Evolutionary conservation across 2,797 vertebrate genomes (phyloP), one percentile per base, ranked within the genome.

Genomic region (Yasuhikotakia modesta): DNA sequence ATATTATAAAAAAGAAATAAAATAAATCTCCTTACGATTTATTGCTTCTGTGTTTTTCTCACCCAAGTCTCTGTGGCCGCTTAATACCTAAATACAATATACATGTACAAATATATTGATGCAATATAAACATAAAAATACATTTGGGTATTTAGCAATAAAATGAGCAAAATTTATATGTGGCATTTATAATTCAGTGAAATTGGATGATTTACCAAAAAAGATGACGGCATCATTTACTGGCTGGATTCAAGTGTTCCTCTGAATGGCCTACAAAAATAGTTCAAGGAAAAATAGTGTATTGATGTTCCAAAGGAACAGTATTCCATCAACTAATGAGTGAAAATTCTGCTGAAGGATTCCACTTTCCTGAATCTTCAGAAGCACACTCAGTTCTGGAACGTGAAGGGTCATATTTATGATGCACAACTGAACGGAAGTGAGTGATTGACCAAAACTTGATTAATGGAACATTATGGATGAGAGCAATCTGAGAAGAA

Each of bases 351-450:
- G 17, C 17, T 63, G 27, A n/a, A 35, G 60, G 35, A 63, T 63
- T 32, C 5, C 57, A 63, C 16, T 63, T 35, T 63, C 17, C 60
- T 17, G 39, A n/a, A 35, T 63, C 60, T 35, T 63, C 17, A 63
- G 30, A n/a, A 63, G 30, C 3, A 63, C 14, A 35, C 17, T 63
- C 30, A 12, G 27, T 48, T 58, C 24, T 58, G 67, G 50, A 68
- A 71, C 16, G 10, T 35, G 45, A 67, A 35, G 21, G 16, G n/a
- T 65, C 7, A 19, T 11, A 17, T 14, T n/a, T 19, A 30, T 76
- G n/a, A 74, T 66, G 58, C 43, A 66, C 64, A 16, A 65, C 50
- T 66, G 66, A 27, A 0, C 46, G 70, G 65, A 80, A 24, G 27
- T 27, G 19, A 61, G 14, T 13, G 14, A 17, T 60, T 24, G 45